phyloP scores from a whole-genome alignment of 1,140 invertebrate genomes.

The Tetragonula clypearis region DNA sequence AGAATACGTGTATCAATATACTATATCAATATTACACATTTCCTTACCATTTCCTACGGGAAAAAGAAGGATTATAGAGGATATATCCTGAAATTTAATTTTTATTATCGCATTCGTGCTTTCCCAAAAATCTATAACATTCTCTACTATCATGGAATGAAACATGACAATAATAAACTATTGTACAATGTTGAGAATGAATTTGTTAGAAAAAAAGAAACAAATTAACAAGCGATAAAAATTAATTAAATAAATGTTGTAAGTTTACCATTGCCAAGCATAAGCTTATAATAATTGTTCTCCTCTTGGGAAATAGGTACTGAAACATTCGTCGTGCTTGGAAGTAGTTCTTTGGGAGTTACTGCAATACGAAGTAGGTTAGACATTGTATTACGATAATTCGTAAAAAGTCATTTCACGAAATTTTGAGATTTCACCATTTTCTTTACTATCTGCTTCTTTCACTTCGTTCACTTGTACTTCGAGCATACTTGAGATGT shows the following conservation, averaged over 20 bases:
- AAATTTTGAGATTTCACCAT: constrained; percentile 57
- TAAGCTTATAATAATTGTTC: constrained; percentile 71
- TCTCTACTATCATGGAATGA: not conserved
- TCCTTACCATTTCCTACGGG: too few species aligned
- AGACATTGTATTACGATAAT: not conserved
- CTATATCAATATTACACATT: not conserved
- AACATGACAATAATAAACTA: not conserved
- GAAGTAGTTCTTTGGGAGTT: constrained; percentile 59
- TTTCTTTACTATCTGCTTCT: constrained; percentile 70
- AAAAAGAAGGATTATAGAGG: not conserved
- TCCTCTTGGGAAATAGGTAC: constrained; percentile 68
- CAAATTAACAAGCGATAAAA: constrained; percentile 3
- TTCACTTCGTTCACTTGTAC: constrained; percentile 77
- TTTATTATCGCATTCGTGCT: not conserved
- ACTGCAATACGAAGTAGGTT: constrained; percentile 67
- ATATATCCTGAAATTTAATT: not conserved
- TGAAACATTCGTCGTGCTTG: constrained; percentile 41
- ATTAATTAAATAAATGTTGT: not conserved
- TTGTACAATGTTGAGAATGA: not conserved
- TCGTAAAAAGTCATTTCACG: not conserved
- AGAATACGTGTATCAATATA: not conserved
- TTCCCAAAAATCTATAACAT: not conserved
- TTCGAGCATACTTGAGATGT: constrained; percentile 78
- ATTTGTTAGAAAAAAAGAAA: not conserved
- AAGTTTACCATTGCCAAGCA: constrained; percentile 73